Conservation (phyloP, 1,140 invertebrate species). For the Orussus abietinus region DNA sequence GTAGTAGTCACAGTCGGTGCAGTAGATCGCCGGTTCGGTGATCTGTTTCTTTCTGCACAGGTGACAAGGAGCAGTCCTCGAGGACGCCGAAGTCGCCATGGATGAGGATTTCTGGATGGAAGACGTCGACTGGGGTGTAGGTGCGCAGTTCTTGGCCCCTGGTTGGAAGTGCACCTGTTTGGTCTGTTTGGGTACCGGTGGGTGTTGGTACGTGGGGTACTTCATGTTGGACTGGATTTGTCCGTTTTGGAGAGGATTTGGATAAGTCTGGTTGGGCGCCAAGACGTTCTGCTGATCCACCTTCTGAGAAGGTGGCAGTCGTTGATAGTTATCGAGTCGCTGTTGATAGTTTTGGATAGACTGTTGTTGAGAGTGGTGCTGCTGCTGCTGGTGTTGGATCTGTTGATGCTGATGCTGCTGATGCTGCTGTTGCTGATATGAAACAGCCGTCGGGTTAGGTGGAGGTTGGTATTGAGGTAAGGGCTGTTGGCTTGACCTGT, state of each 20-base stretch:
- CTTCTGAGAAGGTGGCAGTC: slow-evolving; percentile 37
- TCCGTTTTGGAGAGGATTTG: slow-evolving; percentile 45
- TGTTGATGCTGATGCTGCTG: slow-evolving; percentile 33
- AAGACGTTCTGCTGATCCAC: slow-evolving; percentile 28
- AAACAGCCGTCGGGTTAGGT: slow-evolving; percentile 30
- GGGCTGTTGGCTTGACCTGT: slow-evolving; percentile 37
- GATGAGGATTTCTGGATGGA: slow-evolving; percentile 38
- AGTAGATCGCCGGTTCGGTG: slow-evolving; percentile 71
- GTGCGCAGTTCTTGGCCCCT: slow-evolving; percentile 60
- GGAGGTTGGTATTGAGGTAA: slow-evolving; percentile 46
- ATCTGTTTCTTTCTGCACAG: slow-evolving; percentile 81
- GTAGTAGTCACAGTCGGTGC: slow-evolving; percentile 86
- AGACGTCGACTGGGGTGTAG: slow-evolving; percentile 17
- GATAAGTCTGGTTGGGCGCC: slow-evolving; percentile 43
- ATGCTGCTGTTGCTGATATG: slow-evolving; percentile 29
- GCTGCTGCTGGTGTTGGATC: slow-evolving; percentile 28
- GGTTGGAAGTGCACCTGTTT: slow-evolving; percentile 67
- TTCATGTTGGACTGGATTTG: slow-evolving; percentile 48
- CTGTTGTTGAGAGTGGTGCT: slow-evolving; percentile 34
- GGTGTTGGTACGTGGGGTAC: slow-evolving; percentile 58
- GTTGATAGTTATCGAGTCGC: slow-evolving; percentile 48
- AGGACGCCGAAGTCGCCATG: slow-evolving; percentile 51
- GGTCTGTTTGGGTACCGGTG: slow-evolving; percentile 53
- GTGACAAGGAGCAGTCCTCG: slow-evolving; percentile 63
- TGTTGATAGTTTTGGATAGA: slow-evolving; percentile 42